These are phyloP conservation scores for Turnix velox DNA, from an alignment of 2,113 vertebrate genomes.

Conservation along the genomic window DNA sequence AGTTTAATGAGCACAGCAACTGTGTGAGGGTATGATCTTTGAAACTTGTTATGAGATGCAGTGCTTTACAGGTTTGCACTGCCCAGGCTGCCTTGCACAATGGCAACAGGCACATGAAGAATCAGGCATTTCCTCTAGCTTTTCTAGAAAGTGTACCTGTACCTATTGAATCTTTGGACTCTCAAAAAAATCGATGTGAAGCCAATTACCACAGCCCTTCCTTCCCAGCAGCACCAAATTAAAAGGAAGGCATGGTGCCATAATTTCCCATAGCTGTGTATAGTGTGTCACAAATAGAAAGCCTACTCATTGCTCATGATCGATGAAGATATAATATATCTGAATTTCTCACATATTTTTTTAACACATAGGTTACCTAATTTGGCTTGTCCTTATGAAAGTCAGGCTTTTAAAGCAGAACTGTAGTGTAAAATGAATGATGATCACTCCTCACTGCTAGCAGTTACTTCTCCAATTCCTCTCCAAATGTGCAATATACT, in stretches of 20 bases:
- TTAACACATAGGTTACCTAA: background rate
- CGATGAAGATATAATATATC: background rate
- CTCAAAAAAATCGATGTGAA: background rate
- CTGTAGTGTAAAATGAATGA: constrained; percentile 1
- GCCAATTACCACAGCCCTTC: constrained; percentile 8
- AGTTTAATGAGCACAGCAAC: background rate
- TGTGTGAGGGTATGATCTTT: background rate
- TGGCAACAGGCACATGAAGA: background rate
- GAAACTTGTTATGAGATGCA: background rate
- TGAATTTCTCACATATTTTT: background rate
- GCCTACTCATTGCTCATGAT: background rate
- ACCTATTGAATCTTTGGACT: background rate
- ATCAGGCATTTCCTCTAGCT: background rate
- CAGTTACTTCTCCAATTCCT: constrained; percentile 19
- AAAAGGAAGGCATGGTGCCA: constrained; percentile 12
- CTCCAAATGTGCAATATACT: constrained; percentile 35
- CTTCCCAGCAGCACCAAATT: constrained; percentile 4
- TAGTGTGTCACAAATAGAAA: background rate
- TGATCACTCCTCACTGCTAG: background rate
- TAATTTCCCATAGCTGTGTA: background rate
- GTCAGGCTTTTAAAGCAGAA: constrained; percentile 27
- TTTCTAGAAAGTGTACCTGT: background rate
- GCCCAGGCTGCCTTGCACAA: background rate
- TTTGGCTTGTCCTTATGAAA: background rate
- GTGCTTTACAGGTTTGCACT: background rate